Evolutionary conservation across 2,113 vertebrate genomes (phyloP), one percentile per base, ranked within the genome.

Genomic region (Cichladusa arquata): DNA sequence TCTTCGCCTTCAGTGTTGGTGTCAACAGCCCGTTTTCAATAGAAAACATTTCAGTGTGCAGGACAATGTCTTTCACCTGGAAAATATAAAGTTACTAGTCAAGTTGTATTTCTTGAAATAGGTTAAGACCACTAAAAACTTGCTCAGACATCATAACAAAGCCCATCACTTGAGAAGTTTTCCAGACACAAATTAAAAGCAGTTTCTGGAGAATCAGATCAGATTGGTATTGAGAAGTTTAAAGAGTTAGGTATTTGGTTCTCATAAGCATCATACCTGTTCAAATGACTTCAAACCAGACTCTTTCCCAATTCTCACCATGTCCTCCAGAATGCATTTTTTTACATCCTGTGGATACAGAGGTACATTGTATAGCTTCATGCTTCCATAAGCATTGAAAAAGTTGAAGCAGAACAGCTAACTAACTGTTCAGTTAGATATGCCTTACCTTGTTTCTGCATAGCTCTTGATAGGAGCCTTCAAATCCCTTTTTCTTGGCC

Each of bases 271-370:
- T 29, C 86, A 98, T 84, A 99, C 99, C 98, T 99, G 99, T 95
- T 99, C 99, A 97, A 99, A 99, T 42, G 99, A 97, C 94, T 99
- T 99, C 61, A 99, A 98, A 88, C 99, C 99, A 51, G 97, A 94
- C 31, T 99, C 99, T 95, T 98, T 99, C 47, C 99, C 99, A 31
- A 99, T 25, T 81, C 71, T 98, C 95, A 98, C 16, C 56, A 99
- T 97, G 92, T 99, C 99, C 92, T 99, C 98, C 53, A 99, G 95
- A 92, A 99, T 98, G 62, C 96, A 94, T 18, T 98, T 98, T 94
- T 98, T 99, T 86, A 99, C 80, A 18, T 99, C 98, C 99, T 99
- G 92, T 77, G 74, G 66, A 93, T 48, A 87, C 10, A 96, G 26
- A 65, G 77, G 85, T 10, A 82, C 7, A 9, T 8, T 73, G 5